Conservation (phyloP, 2,113 vertebrate genomes). For the Malurus elegans region DNA sequence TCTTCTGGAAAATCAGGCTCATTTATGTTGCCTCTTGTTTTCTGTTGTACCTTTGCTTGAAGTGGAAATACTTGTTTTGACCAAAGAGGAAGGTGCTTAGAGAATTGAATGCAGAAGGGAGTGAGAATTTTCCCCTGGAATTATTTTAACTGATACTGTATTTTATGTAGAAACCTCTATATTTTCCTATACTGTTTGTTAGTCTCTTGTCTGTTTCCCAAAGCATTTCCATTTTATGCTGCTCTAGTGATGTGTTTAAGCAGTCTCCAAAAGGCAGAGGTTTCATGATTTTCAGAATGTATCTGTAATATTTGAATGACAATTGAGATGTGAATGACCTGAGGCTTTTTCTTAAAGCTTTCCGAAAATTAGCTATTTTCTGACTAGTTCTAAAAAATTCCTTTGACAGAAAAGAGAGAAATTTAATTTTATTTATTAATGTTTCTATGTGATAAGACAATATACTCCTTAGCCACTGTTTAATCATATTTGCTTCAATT, state of each 20-base stretch:
- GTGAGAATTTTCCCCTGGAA: background rate
- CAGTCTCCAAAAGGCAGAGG: background rate
- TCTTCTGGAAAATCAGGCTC: background rate
- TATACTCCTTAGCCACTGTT: background rate
- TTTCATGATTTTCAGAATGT: background rate
- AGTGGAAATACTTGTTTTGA: background rate
- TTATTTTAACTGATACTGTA: background rate
- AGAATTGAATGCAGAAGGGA: background rate
- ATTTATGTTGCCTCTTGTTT: background rate
- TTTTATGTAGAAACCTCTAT: background rate
- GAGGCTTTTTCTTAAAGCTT: background rate
- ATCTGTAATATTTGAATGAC: background rate
- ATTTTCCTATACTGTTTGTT: background rate
- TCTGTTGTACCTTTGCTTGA: background rate
- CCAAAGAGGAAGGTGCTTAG: background rate
- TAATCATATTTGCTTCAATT: background rate
- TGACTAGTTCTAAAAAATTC: background rate
- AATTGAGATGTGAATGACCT: background rate
- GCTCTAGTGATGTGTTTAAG: background rate
- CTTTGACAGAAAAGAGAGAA: background rate
- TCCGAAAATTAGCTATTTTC: background rate
- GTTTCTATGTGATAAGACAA: background rate
- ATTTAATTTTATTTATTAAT: background rate
- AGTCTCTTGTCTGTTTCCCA: background rate
- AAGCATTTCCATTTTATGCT: background rate